Evolutionary conservation across 92 coral and sea anemone genomes (phyloP).

Genomic region (Pocillopora grandis): DNA sequence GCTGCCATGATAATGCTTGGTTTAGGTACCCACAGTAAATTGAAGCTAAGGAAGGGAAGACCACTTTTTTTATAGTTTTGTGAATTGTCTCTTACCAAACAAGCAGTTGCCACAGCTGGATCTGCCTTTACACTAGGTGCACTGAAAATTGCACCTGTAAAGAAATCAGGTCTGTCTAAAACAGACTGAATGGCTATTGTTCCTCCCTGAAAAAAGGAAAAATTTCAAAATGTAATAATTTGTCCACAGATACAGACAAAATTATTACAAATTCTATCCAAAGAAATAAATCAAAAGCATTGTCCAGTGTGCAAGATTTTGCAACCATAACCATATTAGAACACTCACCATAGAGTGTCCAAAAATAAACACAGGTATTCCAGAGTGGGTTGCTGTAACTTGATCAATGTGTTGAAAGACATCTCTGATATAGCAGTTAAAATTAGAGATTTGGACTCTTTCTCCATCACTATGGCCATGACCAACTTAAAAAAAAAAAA

Average conservation of each 20-base stretch:
- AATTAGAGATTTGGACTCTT: slow-evolving; percentile 67
- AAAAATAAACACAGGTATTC: slow-evolving; percentile 79
- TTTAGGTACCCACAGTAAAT: too few species aligned
- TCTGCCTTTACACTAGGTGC: slow-evolving; percentile 74
- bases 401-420: slow-evolving; percentile 83
- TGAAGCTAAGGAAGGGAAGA: too few species aligned
- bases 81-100: slow-evolving; percentile 33
- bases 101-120: slow-evolving; percentile 56
- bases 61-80: neutral
- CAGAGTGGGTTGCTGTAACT: slow-evolving; percentile 60
- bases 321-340: too few species aligned
- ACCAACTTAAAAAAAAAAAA: slow-evolving; percentile 63
- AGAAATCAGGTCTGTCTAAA: slow-evolving; percentile 77
- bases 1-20: too few species aligned
- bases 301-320: too few species aligned
- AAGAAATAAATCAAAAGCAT: too few species aligned
- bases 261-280: too few species aligned
- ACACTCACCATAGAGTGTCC: slow-evolving; percentile 92
- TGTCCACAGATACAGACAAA: neutral
- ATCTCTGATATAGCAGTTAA: slow-evolving; percentile 71
- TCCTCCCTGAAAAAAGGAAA: slow-evolving; percentile 71
- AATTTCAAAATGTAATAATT: neutral
- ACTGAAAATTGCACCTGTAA: slow-evolving; percentile 78
- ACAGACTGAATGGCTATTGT: slow-evolving; percentile 76
- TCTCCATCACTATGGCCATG: slow-evolving; percentile 96